These are phyloP conservation scores for Notamacropus eugenii DNA, from an alignment of 2,797 vertebrate genomes.

Conservation along the genomic window DNA sequence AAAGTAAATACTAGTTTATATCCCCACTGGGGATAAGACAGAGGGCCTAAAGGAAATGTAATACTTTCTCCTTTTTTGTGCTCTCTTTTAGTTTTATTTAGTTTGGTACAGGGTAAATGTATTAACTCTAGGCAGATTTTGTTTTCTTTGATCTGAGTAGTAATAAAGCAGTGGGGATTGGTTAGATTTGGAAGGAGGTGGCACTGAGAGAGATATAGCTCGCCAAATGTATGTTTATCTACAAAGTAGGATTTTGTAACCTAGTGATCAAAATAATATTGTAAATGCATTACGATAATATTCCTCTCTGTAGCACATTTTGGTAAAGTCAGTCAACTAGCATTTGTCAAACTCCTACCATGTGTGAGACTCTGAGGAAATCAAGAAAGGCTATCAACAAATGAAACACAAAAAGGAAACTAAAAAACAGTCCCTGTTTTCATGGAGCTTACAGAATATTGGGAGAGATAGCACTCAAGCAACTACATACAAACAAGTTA, in stretches of 20 bases:
- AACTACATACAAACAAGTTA: neutral
- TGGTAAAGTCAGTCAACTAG: neutral
- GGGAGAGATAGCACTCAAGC: neutral
- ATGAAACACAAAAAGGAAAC: neutral
- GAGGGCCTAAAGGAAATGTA: conserved; percentile 45
- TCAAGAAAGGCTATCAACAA: neutral
- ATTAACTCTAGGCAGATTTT: conserved; percentile 26
- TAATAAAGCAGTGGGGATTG: conserved; percentile 34
- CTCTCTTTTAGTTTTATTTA: conserved; percentile 58
- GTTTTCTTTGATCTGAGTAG: conserved; percentile 49
- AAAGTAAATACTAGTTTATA: conserved; percentile 66
- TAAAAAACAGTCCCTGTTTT: neutral
- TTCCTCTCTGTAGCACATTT: neutral
- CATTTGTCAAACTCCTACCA: neutral
- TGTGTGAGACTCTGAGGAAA: neutral
- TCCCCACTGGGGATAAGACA: conserved; percentile 58
- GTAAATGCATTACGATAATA: neutral
- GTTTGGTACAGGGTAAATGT: conserved; percentile 23
- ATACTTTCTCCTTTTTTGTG: conserved; percentile 34
- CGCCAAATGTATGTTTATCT: neutral
- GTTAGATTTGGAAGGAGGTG: conserved; percentile 27
- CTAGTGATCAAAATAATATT: neutral
- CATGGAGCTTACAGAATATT: neutral
- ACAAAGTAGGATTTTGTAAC: neutral
- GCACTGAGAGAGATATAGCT: neutral